Evolutionary conservation across 2,797 vertebrate species (phyloP).

Genomic region (Spinus olivaceus): DNA sequence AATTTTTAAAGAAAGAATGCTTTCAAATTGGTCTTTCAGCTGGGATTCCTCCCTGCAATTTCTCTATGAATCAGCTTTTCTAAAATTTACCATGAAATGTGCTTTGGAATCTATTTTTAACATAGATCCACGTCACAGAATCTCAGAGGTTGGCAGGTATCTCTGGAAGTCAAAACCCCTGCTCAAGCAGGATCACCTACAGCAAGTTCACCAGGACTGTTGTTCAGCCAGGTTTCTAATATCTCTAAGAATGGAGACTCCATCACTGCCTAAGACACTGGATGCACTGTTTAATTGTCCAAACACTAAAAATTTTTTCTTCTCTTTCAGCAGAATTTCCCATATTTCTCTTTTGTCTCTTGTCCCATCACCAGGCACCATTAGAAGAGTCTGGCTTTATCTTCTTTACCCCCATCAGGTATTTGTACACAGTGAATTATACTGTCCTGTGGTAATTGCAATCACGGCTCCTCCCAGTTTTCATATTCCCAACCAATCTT

Average conservation of each 20-base stretch:
- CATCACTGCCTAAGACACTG: neutral
- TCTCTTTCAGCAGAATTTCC: neutral
- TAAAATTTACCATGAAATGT: neutral
- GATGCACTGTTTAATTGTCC: neutral
- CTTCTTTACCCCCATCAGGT: neutral
- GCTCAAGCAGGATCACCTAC: neutral
- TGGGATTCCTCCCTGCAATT: neutral
- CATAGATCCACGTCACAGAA: neutral
- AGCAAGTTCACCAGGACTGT: neutral
- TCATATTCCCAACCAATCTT: neutral
- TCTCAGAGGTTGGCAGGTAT: neutral
- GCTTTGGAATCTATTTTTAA: neutral
- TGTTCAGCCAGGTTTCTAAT: neutral
- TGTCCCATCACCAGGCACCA: neutral
- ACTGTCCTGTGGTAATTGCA: neutral
- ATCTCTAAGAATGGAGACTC: neutral
- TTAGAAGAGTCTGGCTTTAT: neutral
- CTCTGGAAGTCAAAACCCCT: neutral
- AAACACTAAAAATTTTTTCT: accelerated
- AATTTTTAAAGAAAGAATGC: neutral
- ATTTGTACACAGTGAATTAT: neutral
- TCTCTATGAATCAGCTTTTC: neutral
- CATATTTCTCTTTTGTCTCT: neutral
- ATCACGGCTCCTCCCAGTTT: accelerated
- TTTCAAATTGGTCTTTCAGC: neutral